Evolutionary conservation across 2,113 vertebrate species (phyloP).

Genomic region (Macquaria australasica): DNA sequence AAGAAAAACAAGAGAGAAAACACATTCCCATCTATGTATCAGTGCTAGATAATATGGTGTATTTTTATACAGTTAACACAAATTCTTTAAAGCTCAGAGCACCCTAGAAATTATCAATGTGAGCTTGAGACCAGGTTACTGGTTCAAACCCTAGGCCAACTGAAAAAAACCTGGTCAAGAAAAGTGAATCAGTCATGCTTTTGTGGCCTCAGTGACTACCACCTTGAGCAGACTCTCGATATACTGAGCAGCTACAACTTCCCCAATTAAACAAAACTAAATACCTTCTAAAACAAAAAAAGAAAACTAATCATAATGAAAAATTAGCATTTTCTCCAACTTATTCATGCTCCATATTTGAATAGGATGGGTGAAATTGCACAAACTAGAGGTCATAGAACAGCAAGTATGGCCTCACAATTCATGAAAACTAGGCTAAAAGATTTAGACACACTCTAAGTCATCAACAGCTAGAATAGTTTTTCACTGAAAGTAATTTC

Average conservation of each 20-base stretch:
- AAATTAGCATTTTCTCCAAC: neutral
- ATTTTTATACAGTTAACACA: neutral
- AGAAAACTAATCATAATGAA: neutral
- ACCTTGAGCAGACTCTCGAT: neutral
- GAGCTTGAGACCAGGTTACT: neutral
- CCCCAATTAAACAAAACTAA: neutral
- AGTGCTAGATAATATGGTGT: neutral
- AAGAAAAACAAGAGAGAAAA: neutral
- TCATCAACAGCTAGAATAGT: neutral
- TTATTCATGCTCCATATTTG: neutral
- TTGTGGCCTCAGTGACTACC: neutral
- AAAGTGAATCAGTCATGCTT: neutral
- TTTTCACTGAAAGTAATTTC: neutral
- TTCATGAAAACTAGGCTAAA: neutral
- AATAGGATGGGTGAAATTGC: neutral
- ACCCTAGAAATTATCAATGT: neutral
- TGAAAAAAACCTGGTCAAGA: neutral
- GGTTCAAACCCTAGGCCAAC: neutral
- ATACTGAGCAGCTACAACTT: neutral
- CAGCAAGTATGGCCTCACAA: neutral
- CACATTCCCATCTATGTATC: neutral
- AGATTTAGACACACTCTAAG: neutral
- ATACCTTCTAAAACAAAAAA: neutral
- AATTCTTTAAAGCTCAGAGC: neutral
- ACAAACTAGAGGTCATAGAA: neutral